Base-by-base conservation (phyloP, 1,140 invertebrate genomes). In the Ctenoplectra terminalis region DNA sequence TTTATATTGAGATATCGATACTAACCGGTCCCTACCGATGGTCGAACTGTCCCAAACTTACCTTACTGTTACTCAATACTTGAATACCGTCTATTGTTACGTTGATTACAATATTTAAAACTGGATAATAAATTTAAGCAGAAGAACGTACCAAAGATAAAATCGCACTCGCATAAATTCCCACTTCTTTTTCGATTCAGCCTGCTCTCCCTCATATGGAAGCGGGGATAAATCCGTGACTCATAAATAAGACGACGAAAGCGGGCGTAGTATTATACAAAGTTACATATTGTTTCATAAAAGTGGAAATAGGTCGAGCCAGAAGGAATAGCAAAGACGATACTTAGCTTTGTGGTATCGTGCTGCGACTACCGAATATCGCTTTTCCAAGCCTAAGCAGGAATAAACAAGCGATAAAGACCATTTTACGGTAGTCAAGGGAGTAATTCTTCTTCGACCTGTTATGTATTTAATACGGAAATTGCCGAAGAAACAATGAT, bases 141-240 rank as follows among this genome's bases (percentile, higher is more conserved):
- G 52, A 61, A 58, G 58, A n/a, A 29, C 40, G 69, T 58, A 63
- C 31, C 56, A 81, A 17, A 61, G 52, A 66, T 46, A 37, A 63
- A 11, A n/a, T 5, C 31, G 5, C 23, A 2, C 37, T 43, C 58
- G 48, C 71, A 89, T 90, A 87, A 88, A 90, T 91, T 89, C 76
- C 23, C 71, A 82, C 64, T 54, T 80, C 74, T 82, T 54, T 76
- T 64, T 84, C 76, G 73, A 82, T 85, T 89, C 72, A 70, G 54
- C 50, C 63, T 72, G 56, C 52, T 61, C 48, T 58, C 26, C 46
- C 69, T 56, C 54, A 46, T 63, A 46, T 31, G 29, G 43, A 72
- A 43, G 37, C 11, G 9, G 34, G 50, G 61, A 84, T 86, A 89
- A 88, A 86, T 86, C 58, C 46, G 64, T 40, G 23, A 64, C 15